Base-by-base conservation (phyloP, 2,888 invertebrate genomes). In the Pachycephus smyrnensis region DNA sequence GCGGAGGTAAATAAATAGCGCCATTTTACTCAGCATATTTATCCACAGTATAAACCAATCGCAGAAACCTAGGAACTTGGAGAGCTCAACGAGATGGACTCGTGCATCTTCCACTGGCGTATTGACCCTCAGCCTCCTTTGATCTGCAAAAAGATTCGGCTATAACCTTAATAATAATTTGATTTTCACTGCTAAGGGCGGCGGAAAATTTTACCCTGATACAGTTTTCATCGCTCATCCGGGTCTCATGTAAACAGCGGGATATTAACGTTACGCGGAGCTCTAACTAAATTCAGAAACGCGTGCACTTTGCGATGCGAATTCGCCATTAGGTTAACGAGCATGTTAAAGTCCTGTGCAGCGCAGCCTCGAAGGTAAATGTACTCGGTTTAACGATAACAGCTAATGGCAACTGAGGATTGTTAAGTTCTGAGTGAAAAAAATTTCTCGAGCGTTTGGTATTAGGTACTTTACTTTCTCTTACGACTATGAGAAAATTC, bases 331-430 rank as follows among this genome's bases (percentile, higher is more conserved):
- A 84, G 82, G 85, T 87, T 86, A 88, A 87, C 82, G 87, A 86
- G 80, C 82, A 80, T 83, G 82, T 88, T 87, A 89, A 88, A 87
- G 85, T 89, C 88, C 88, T 84, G 84, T 86, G 84, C 86, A 83
- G 83, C 4, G 40, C 40, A 55, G 40, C 40, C 40, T 55, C 23
- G 15, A 23, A 55, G 40, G 40, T 23, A 55, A 55, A 55, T 55
- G 15, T 55, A 55, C 40, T 55, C 23, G 23, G 40, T 55, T 55
- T 55, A 55, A 55, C 40, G 40, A 55, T 55, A 55, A 55, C 40
- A 15, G 23, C 40, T 55, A 55, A 55, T 55, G 23, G 40, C 23
- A 23, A 55, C 40, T 23, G 40, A 55, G 23, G 40, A 55, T 55
- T 55, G 40, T 55, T 55, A 55, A 55, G 40, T 55, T 55, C 23